Conservation (phyloP, 53 echinoderm and acorn worm genomes). For the Glandiceps talaboti region DNA sequence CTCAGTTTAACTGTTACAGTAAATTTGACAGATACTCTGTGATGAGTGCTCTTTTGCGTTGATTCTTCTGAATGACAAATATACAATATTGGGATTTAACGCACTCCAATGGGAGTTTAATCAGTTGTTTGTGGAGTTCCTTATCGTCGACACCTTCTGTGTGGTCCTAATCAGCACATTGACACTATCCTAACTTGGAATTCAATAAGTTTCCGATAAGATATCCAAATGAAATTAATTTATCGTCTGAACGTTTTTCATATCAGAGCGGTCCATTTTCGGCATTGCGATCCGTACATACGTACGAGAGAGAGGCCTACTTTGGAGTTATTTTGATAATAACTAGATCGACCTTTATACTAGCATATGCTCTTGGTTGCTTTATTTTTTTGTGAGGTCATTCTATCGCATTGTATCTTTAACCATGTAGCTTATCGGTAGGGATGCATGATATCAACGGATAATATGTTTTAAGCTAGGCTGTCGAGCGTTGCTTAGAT, state of each 20-base stretch:
- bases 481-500: background rate
- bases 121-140: too few relatives aligned
- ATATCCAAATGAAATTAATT: background rate
- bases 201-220: background rate
- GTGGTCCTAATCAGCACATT: too few relatives aligned
- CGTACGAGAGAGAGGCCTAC: too few relatives aligned
- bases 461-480: background rate
- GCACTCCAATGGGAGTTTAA: too few relatives aligned
- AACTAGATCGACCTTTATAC: background rate
- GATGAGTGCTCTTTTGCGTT: too few relatives aligned
- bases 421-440: background rate
- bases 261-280: too few relatives aligned
- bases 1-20: background rate
- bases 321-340: too few relatives aligned
- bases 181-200: too few relatives aligned
- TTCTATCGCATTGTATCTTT: background rate
- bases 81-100: too few relatives aligned
- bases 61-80: background rate
- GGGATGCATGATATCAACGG: background rate
- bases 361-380: background rate
- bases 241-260: background rate
- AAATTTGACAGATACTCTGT: too few relatives aligned
- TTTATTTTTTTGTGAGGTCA: background rate
- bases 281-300: too few relatives aligned
- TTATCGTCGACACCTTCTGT: too few relatives aligned